Conservation (phyloP, 2,797 vertebrate species). For the Propithecus perrieri region DNA sequence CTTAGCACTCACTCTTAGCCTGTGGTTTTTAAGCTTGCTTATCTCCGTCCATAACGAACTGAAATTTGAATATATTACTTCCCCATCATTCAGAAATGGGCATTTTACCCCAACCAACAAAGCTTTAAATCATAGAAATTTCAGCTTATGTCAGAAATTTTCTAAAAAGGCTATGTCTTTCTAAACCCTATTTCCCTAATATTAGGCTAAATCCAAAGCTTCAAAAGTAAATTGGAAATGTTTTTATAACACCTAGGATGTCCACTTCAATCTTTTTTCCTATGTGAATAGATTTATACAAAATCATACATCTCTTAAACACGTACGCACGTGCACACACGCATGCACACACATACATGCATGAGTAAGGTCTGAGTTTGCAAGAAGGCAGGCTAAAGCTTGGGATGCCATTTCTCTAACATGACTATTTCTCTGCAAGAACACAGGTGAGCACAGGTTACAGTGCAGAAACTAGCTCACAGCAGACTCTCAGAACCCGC, state of each 20-base stretch:
- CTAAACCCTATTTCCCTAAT: background rate
- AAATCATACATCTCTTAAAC: background rate
- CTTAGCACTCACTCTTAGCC: background rate
- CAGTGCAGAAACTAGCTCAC: background rate
- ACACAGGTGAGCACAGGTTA: rapidly evolving
- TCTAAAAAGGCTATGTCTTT: background rate
- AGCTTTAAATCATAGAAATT: background rate
- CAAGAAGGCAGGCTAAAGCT: too few species aligned
- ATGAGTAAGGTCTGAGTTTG: background rate
- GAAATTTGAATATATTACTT: background rate
- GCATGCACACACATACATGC: rapidly evolving
- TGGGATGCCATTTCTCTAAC: background rate
- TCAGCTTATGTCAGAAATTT: background rate
- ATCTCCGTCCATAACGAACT: background rate
- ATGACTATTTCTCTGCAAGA: background rate
- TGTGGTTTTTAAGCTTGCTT: too few species aligned
- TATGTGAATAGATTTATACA: background rate
- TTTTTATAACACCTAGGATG: background rate
- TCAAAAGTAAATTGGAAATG: background rate
- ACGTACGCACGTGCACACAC: rapidly evolving
- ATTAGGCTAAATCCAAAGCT: background rate
- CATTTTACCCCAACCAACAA: background rate
- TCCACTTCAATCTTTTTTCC: background rate
- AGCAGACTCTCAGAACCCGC: background rate
- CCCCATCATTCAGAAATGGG: background rate